Evolutionary conservation across 2,797 vertebrate species (phyloP), one percentile per base, ranked within the genome.

Genomic region (Rachycentron canadum): DNA sequence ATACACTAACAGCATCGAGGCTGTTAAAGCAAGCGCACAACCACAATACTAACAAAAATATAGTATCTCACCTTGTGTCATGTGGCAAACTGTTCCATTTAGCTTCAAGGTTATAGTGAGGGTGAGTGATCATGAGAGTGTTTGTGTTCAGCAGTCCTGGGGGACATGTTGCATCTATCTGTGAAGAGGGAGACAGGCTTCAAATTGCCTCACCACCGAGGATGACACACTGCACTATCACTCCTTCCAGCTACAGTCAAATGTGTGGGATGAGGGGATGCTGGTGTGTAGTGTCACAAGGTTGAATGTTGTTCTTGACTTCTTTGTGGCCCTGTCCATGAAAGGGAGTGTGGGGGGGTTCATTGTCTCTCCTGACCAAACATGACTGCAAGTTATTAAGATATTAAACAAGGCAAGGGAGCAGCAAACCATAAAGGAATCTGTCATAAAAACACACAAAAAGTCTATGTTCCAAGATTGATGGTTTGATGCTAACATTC

Each of bases 221-320:
- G 52, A 85, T 87, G 88, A 89, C 87, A 90, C 85, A 81, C 78
- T 43, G 78, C 79, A 75, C 86, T 70, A 87, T 76, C 86, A 80
- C 71, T 86, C 69, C 87, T 87, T 81, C 74, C 82, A 84, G 82
- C 83, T 78, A 80, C 66, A 84, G 79, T 76, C 73, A 69, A 76
- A 52, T 53, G 72, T 79, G 75, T 73, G 64, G 69, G 74, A 59
- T 65, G 67, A 55, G 45, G 73, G 47, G 64, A 61, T 52, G 76
- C 21, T 36, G 69, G 73, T 76, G 82, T 58, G 79, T 67, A 55
- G 72, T 79, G 86, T 88, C 81, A 73, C 71, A 77, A 71, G 75
- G 77, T 77, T 84, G 75, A 77, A 79, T 76, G 76, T 79, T 69
- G 76, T 69, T 87, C 74, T 86, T 73, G 75, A 86, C 75, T 84